Evolutionary conservation across 2,888 invertebrate genomes (phyloP), one percentile per base, ranked within the genome.

Genomic region (Euphydryas editha): DNA sequence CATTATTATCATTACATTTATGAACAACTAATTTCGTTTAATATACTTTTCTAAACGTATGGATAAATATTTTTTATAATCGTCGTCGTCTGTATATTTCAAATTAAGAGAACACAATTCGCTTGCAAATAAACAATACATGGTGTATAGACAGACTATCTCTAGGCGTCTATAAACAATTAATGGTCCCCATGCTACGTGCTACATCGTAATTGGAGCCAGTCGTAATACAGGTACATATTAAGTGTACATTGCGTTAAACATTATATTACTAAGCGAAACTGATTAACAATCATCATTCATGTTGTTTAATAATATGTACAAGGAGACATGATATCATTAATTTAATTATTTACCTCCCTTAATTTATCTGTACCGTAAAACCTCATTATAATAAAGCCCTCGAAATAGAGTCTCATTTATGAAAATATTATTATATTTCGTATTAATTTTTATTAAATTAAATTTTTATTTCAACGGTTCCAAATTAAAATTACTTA

Each of bases 151-250:
- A 62, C 65, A 59, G 51, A 66, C 47, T 42, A 54, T 51, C 63
- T 60, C 54, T 61, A 58, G 64, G 64, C 59, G 59, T 62, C 75
- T 70, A 74, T 75, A 75, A 75, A 74, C 70, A 75, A 73, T 76
- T 78, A 75, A 79, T 74, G 74, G 73, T 70, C 70, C 75, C 71
- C 70, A 51, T 58, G 75, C 66, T 75, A 81, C 80, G 81, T 78
- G 76, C 72, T 65, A 58, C 20, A 37, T 62, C 65, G 73, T 81
- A 80, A 81, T 80, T 79, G 80, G 74, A 79, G 73, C 65, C 63
- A 54, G 58, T 39, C 44, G 46, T 67, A 49, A 55, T 58, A 65
- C 61, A 65, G 46, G 62, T 65, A 64, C 24, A 30, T 30, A 30
- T 30, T 59, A 13, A 44, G 30, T 36, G 39, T 61, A 61, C 39